Evolutionary conservation across 2,888 invertebrate genomes (phyloP).

Genomic region (Operophtera brumata): DNA sequence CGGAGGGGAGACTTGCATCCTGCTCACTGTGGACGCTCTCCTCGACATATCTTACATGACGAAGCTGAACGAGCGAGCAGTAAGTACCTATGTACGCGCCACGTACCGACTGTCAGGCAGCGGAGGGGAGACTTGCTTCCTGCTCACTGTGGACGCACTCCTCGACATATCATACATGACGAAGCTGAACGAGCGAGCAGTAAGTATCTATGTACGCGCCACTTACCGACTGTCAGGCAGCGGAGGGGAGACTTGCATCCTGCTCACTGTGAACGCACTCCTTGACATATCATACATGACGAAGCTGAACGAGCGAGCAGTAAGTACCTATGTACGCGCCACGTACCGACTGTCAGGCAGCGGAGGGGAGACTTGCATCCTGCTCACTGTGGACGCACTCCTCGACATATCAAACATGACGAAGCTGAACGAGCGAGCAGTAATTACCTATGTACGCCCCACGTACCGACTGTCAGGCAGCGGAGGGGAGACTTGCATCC

Average conservation of each 20-base stretch:
- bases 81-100: constrained; percentile 42
- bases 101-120: not conserved
- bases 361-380: too few relatives aligned
- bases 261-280: constrained; percentile 88
- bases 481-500: constrained; percentile 88
- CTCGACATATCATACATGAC: too few relatives aligned
- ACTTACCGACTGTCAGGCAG: constrained; percentile 85
- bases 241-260: constrained; percentile 88
- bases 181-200: too few relatives aligned
- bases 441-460: too few relatives aligned
- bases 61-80: constrained; percentile 82
- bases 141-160: too few relatives aligned
- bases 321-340: constrained; percentile 42
- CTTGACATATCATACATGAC: constrained; percentile 86
- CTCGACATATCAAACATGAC: too few relatives aligned
- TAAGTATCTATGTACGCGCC: too few relatives aligned
- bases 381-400: too few relatives aligned
- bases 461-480: constrained; percentile 85
- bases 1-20: constrained; percentile 88
- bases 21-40: constrained; percentile 88
- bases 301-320: constrained; percentile 82
- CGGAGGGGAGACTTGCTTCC: too few relatives aligned
- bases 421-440: too few relatives aligned
- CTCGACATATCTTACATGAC: constrained; percentile 86
- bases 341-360: not conserved